Conservation (phyloP, 1,140 invertebrate species). For the Drosophila bocqueti region DNA sequence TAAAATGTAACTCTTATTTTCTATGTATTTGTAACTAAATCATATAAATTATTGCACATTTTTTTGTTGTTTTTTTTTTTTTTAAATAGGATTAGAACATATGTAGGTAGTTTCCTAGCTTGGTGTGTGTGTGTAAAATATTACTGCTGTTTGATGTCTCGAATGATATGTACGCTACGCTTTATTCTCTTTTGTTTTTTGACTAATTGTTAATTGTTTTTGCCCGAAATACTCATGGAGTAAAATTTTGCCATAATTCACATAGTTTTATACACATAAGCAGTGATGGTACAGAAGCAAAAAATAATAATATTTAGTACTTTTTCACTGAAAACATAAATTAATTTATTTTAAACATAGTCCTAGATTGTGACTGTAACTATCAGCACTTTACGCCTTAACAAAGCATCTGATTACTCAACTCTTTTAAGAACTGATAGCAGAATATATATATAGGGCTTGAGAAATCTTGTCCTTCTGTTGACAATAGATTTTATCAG, state of each 20-base stretch:
- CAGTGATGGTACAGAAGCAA: slow-evolving; percentile 21
- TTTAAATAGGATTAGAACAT: slow-evolving; percentile 61
- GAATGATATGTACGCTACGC: slow-evolving; percentile 50
- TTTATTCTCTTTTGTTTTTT: neutral
- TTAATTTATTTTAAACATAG: neutral
- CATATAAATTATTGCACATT: slow-evolving; percentile 74
- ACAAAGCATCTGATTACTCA: neutral
- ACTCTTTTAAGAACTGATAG: neutral
- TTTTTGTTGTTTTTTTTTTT: slow-evolving; percentile 6
- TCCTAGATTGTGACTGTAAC: too few species aligned
- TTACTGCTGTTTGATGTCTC: slow-evolving; percentile 25
- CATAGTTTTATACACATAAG: slow-evolving; percentile 7
- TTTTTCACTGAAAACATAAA: neutral
- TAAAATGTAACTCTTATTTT: slow-evolving; percentile 68
- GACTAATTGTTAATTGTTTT: slow-evolving; percentile 26
- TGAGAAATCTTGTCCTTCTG: neutral
- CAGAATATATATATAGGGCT: neutral
- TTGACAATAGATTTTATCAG: neutral
- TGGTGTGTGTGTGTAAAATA: slow-evolving; percentile 21
- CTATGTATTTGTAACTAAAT: slow-evolving; percentile 50
- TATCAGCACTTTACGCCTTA: neutral
- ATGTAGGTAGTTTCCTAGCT: slow-evolving; percentile 35
- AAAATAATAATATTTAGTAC: neutral
- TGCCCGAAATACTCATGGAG: slow-evolving; percentile 39
- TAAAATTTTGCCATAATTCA: slow-evolving; percentile 51